Conservation (phyloP, 2,113 vertebrate genomes). For the Phainopepla nitens region DNA sequence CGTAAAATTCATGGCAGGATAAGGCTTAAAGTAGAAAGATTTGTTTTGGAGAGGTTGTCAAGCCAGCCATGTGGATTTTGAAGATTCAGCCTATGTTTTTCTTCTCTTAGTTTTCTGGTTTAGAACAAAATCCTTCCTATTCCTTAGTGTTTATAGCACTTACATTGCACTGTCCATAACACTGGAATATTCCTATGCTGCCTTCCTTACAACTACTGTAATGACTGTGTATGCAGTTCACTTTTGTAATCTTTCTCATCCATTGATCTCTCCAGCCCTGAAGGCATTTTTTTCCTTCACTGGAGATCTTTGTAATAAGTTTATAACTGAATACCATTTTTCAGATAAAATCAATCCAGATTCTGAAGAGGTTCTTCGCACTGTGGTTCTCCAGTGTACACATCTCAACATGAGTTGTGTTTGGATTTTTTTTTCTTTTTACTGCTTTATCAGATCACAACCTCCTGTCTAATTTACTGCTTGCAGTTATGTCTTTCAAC, state of each 20-base stretch:
- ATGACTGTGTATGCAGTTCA: not conserved
- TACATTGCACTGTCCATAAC: not conserved
- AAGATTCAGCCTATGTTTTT: not conserved
- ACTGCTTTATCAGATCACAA: not conserved
- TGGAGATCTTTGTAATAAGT: not conserved
- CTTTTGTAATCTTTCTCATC: not conserved
- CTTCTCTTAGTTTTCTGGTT: not conserved
- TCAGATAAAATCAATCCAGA: not conserved
- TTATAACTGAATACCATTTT: not conserved
- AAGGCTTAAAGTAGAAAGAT: not conserved
- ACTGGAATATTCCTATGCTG: not conserved
- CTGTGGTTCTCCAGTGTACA: not conserved
- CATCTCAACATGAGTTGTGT: not conserved
- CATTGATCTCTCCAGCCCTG: not conserved
- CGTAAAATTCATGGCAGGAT: not conserved
- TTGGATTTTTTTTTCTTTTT: not conserved
- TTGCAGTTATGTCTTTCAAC: not conserved
- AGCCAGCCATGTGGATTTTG: not conserved
- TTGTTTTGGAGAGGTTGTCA: not conserved
- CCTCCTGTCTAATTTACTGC: not conserved
- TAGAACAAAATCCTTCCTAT: not conserved
- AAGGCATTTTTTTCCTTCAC: not conserved
- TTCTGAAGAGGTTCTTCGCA: not conserved
- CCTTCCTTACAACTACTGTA: not conserved
- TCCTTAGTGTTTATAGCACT: not conserved